A percentile compares a stretch with the other conserved stretches of the same genome.
Conservation (phyloP, 2,888 invertebrate genomes). For the Tetranychus piercei region DNA sequence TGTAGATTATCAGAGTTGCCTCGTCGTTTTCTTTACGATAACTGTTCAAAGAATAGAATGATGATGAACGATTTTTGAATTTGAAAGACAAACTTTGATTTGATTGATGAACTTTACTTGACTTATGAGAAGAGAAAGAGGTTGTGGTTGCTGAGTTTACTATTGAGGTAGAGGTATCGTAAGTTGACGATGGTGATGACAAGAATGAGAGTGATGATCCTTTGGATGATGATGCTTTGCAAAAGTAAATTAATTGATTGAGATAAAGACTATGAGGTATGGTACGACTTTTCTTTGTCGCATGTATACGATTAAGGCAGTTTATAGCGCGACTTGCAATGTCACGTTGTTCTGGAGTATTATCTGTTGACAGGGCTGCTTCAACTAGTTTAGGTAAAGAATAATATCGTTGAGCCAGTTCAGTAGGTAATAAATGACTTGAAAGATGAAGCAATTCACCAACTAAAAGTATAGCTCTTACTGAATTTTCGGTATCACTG, state of each 20-base stretch:
- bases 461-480: constrained; percentile 70
- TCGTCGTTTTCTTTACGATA: constrained; percentile 22
- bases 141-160: neutral
- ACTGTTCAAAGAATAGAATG: neutral
- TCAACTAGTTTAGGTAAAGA: constrained; percentile 62
- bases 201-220: neutral
- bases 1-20: constrained; percentile 29
- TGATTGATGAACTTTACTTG: neutral
- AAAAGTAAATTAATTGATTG: constrained; percentile 40
- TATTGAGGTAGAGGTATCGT: neutral
- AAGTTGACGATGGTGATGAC: neutral
- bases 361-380: constrained; percentile 44
- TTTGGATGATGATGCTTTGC: constrained; percentile 19
- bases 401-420: constrained; percentile 61
- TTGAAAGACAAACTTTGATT: neutral
- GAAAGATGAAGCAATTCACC: constrained; percentile 69
- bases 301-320: constrained; percentile 49
- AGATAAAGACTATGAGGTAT: constrained; percentile 63
- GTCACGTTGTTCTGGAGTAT: constrained; percentile 21
- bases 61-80: neutral
- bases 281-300: constrained; percentile 56
- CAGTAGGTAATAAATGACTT: constrained; percentile 55
- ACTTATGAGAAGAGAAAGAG: neutral
- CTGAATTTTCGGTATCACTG: constrained; percentile 70
- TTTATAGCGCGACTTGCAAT: constrained; percentile 58